These are phyloP conservation scores for Rhysida immarginata DNA, from an alignment of 1,140 invertebrate species.

Conservation along the genomic window DNA sequence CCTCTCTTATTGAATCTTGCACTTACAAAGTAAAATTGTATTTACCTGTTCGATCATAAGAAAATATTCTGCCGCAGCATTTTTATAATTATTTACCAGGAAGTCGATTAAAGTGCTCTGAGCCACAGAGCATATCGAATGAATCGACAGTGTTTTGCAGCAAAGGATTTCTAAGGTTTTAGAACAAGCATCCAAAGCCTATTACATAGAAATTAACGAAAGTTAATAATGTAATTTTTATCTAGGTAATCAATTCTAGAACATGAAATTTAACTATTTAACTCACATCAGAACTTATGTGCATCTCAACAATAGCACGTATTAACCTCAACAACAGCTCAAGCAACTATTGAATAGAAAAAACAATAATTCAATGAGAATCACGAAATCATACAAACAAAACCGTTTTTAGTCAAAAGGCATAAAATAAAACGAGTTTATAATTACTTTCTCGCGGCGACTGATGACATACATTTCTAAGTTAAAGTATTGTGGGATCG, in stretches of 20 bases:
- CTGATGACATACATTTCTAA: slow-evolving; percentile 89
- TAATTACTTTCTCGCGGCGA: slow-evolving; percentile 64
- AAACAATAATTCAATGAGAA: too few relatives aligned
- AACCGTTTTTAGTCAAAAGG: too few relatives aligned
- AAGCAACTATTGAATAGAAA: slow-evolving; percentile 33
- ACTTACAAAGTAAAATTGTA: too few relatives aligned
- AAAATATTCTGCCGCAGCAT: slow-evolving; percentile 72
- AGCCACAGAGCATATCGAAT: slow-evolving; percentile 70
- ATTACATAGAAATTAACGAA: background rate
- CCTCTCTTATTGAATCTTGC: too few relatives aligned
- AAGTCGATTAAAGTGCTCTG: slow-evolving; percentile 78
- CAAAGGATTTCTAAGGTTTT: slow-evolving; percentile 87
- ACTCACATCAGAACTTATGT: slow-evolving; percentile 77
- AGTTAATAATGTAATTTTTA: background rate
- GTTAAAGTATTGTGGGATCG: slow-evolving; percentile 94
- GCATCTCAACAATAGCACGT: slow-evolving; percentile 66
- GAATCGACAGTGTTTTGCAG: slow-evolving; percentile 73
- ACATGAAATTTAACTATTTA: slow-evolving; percentile 12
- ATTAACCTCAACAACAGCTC: slow-evolving; percentile 66
- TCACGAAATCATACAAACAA: too few relatives aligned
- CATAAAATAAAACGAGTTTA: too few relatives aligned
- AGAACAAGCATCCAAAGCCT: slow-evolving; percentile 66
- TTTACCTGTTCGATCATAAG: slow-evolving; percentile 47
- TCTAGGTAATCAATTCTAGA: slow-evolving; percentile 17
- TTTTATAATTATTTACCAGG: slow-evolving; percentile 75